These are phyloP conservation scores for Drosophila eohydei DNA, from an alignment of 2,888 invertebrate genomes.

Conservation along the genomic window DNA sequence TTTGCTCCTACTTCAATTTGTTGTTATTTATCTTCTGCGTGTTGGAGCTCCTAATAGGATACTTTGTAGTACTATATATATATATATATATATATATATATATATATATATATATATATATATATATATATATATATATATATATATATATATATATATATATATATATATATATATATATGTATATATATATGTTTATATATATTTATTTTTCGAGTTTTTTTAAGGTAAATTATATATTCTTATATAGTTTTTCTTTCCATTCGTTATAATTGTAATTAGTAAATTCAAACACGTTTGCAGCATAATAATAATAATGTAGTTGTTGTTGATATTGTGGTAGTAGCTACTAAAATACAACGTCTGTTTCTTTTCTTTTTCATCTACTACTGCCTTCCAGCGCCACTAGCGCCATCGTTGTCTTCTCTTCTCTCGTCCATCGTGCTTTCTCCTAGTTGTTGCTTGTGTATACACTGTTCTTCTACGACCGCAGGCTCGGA, in stretches of 20 bases:
- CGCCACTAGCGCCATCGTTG: conserved; percentile 48
- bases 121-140: conserved; percentile 6
- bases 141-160: conserved; percentile 9
- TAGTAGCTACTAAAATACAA: conserved; percentile 58
- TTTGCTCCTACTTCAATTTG: conserved; percentile 49
- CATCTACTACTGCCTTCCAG: conserved; percentile 36
- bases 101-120: too few relatives aligned
- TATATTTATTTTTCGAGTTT: conserved; percentile 43
- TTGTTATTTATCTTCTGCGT: conserved; percentile 60
- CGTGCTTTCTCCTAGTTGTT: conserved; percentile 51
- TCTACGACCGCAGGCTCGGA: conserved; percentile 67
- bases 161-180: neutral
- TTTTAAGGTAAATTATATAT: conserved; percentile 65
- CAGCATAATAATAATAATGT: conserved; percentile 71
- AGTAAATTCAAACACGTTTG: conserved; percentile 79
- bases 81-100: too few relatives aligned
- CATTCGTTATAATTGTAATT: conserved; percentile 77
- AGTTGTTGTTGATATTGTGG: conserved; percentile 59
- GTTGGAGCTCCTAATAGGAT: conserved; percentile 76
- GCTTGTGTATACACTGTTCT: conserved; percentile 17
- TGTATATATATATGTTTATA: neutral
- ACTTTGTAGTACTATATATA: conserved; percentile 44
- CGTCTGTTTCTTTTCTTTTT: conserved; percentile 35
- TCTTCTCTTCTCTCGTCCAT: conserved; percentile 32
- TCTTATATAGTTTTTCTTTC: conserved; percentile 61